Percentiles rank a stretch among this genome's conserved stretches.
Conservation (phyloP, 1,140 invertebrate species). For the Drosophila ambigua region DNA sequence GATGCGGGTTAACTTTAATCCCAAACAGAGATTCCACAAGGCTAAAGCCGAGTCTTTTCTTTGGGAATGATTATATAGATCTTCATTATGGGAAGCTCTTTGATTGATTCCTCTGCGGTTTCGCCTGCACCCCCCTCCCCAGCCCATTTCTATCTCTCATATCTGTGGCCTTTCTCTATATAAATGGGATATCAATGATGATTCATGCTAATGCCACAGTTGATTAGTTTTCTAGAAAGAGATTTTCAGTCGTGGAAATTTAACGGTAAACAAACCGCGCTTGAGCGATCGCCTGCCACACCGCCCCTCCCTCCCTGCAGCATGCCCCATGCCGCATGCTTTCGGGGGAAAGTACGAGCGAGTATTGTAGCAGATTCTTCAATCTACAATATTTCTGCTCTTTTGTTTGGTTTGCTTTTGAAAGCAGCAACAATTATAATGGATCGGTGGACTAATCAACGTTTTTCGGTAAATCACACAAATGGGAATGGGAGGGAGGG, state of each 20-base stretch:
- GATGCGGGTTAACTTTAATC: no score
- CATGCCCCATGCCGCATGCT: slow-evolving; percentile 41
- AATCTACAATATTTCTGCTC: slow-evolving; percentile 7
- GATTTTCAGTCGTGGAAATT: slow-evolving; percentile 35
- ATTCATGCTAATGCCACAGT: slow-evolving; percentile 31
- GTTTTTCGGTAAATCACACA: slow-evolving; percentile 77
- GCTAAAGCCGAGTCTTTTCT: no score
- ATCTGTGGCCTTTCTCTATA: no score
- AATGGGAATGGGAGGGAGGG: slow-evolving; percentile 1
- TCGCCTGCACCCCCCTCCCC: no score
- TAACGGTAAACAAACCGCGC: slow-evolving; percentile 54
- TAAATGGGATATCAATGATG: slow-evolving; percentile 7
- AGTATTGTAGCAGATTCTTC: slow-evolving; percentile 49
- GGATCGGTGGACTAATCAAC: slow-evolving; percentile 62
- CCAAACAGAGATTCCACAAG: no score
- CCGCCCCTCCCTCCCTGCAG: not conserved
- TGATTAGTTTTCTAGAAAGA: slow-evolving; percentile 38
- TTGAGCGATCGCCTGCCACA: slow-evolving; percentile 50
- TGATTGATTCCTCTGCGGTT: no score
- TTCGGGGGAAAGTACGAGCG: slow-evolving; percentile 57
- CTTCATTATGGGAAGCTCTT: no score
- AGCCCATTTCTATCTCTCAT: no score
- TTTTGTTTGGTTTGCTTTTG: slow-evolving; percentile 63
- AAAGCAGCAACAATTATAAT: slow-evolving; percentile 73
- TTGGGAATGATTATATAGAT: no score